Percentiles rank a stretch among this genome's conserved stretches.
Evolutionary conservation across 2,888 invertebrate genomes (phyloP).

Genomic region (Tenodera sinensis): DNA sequence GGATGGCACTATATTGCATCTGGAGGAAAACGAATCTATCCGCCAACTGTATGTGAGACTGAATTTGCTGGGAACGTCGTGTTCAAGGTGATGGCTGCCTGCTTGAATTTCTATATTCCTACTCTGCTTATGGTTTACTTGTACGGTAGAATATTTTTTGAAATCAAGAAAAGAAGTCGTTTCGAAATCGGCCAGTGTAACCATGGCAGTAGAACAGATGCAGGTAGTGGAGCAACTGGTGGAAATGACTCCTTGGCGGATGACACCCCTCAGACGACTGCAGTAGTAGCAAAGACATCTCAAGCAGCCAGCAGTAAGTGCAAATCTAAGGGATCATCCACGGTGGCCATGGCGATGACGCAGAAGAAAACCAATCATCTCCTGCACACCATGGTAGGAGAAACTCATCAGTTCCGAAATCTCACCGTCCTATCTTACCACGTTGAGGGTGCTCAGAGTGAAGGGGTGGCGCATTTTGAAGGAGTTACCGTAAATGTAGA

Average conservation of each 20-base stretch:
- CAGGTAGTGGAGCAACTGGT: neutral
- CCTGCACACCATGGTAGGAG: neutral
- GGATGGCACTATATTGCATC: constrained; percentile 46
- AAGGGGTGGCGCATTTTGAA: constrained; percentile 30
- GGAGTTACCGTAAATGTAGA: constrained; percentile 37
- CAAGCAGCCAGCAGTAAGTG: neutral
- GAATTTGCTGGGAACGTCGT: constrained; percentile 48
- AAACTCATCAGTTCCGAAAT: constrained; percentile 28
- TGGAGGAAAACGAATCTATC: constrained; percentile 34
- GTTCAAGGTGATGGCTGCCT: constrained; percentile 49
- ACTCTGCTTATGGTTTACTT: constrained; percentile 48
- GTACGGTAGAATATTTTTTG: constrained; percentile 48
- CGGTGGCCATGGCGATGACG: neutral
- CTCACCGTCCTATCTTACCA: constrained; percentile 28
- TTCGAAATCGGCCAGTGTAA: constrained; percentile 31
- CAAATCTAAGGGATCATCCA: neutral
- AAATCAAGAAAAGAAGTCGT: constrained; percentile 45
- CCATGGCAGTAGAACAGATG: constrained; percentile 13
- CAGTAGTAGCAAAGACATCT: neutral
- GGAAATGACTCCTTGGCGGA: constrained; percentile 26
- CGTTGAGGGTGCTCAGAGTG: neutral
- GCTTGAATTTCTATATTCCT: constrained; percentile 51
- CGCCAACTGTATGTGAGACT: constrained; percentile 46
- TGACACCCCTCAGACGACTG: neutral
- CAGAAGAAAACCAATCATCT: neutral